These are phyloP conservation scores for Eremophila alpestris DNA, from an alignment of 2,797 vertebrate species.

Conservation along the genomic window DNA sequence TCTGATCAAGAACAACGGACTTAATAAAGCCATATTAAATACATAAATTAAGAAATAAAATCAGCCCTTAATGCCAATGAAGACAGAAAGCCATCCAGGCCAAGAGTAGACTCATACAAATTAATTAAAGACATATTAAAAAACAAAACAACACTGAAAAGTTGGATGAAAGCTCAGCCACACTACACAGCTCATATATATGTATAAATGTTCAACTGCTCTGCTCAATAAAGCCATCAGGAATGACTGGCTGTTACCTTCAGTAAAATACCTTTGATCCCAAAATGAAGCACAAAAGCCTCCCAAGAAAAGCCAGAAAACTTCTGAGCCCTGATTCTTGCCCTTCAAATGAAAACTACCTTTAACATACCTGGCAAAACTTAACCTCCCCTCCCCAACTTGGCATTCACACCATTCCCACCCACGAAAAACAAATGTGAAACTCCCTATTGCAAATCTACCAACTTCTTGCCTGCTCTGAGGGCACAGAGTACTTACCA, in stretches of 20 bases:
- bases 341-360: neutral
- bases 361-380: neutral
- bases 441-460: neutral
- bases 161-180: neutral
- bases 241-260: accelerated
- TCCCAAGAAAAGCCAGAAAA: neutral
- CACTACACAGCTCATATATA: neutral
- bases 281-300: neutral
- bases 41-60: accelerated
- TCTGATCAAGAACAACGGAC: neutral
- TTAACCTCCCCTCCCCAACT: no score
- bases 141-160: neutral
- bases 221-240: neutral
- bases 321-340: neutral
- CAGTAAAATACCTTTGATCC: neutral
- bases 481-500: neutral
- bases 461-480: neutral
- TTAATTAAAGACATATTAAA: neutral
- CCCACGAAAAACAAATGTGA: neutral
- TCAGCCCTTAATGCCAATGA: neutral
- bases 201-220: neutral
- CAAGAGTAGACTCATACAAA: neutral
- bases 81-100: neutral
- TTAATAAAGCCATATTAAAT: neutral
- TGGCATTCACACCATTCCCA: accelerated